These are phyloP conservation scores for Hippoglossus stenolepis DNA, from an alignment of 2,113 vertebrate genomes.

Conservation along the genomic window DNA sequence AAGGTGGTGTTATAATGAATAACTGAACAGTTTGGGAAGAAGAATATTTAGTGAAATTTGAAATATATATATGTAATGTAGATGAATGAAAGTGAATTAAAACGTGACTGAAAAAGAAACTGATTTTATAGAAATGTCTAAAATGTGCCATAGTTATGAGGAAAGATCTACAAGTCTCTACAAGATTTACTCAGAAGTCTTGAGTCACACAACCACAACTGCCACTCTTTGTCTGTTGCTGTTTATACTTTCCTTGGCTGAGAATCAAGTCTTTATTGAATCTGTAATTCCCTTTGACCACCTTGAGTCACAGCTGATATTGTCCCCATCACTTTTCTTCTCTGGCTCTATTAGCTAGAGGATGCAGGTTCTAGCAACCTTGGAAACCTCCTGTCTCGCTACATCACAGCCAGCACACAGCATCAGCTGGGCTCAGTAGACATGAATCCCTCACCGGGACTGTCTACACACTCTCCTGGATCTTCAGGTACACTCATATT, in stretches of 20 bases:
- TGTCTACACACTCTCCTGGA: conserved; percentile 94
- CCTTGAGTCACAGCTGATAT: neutral
- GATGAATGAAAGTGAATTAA: too few species aligned
- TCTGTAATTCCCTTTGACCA: neutral
- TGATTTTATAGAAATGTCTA: too few species aligned
- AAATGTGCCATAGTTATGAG: too few species aligned
- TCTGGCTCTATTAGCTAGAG: conserved; percentile 87
- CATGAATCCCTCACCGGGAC: conserved; percentile 94
- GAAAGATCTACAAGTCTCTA: too few species aligned
- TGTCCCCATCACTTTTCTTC: neutral
- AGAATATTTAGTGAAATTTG: neutral
- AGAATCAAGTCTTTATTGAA: neutral
- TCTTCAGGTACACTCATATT: conserved; percentile 88
- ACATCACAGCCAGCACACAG: conserved; percentile 92
- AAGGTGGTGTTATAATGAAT: neutral
- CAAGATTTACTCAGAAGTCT: neutral
- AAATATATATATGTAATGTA: too few species aligned
- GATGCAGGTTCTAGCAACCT: conserved; percentile 95
- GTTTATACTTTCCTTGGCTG: neutral
- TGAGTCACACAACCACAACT: too few species aligned
- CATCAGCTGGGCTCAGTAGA: conserved; percentile 86
- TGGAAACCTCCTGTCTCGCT: conserved; percentile 92
- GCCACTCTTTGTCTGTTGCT: neutral
- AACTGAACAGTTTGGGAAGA: neutral
- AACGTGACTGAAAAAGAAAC: too few species aligned